These are phyloP conservation scores for Romanogobio albipinnatus DNA, from an alignment of 2,113 vertebrate species.

Conservation along the genomic window DNA sequence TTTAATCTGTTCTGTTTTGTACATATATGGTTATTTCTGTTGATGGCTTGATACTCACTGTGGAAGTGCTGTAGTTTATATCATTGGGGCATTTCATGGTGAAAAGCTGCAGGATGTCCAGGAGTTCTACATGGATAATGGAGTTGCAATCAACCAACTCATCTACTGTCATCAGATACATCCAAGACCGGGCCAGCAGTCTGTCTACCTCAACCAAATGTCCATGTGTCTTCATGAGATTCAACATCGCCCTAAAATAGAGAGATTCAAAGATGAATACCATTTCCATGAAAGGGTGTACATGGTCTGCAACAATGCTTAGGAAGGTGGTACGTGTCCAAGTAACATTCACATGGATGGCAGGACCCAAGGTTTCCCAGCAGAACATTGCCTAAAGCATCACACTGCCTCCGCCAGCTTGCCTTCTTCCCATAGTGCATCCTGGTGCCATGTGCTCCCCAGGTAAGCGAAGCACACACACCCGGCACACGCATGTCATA, in stretches of 20 bases:
- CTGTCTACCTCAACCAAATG: constrained; percentile 75
- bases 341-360: too few relatives aligned
- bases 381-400: too few relatives aligned
- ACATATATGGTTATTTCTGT: background rate
- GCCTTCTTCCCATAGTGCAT: too few relatives aligned
- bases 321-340: too few relatives aligned
- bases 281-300: too few relatives aligned
- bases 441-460: too few relatives aligned
- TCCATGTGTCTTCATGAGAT: constrained; percentile 64
- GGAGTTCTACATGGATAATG: constrained; percentile 60
- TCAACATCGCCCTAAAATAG: constrained; percentile 66
- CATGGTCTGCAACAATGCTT: too few relatives aligned
- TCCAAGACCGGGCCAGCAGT: constrained; percentile 78
- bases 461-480: too few relatives aligned
- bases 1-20: background rate
- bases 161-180: constrained; percentile 74
- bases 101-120: constrained; percentile 73
- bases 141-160: constrained; percentile 68
- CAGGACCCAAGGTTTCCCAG: too few relatives aligned
- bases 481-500: too few relatives aligned
- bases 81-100: constrained; percentile 56
- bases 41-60: constrained; percentile 66
- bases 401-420: too few relatives aligned
- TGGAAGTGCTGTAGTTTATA: fast-evolving
- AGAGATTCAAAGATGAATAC: background rate